Evolutionary conservation across 2,888 invertebrate species (phyloP).

Genomic region (Neoaliturus tenellus): DNA sequence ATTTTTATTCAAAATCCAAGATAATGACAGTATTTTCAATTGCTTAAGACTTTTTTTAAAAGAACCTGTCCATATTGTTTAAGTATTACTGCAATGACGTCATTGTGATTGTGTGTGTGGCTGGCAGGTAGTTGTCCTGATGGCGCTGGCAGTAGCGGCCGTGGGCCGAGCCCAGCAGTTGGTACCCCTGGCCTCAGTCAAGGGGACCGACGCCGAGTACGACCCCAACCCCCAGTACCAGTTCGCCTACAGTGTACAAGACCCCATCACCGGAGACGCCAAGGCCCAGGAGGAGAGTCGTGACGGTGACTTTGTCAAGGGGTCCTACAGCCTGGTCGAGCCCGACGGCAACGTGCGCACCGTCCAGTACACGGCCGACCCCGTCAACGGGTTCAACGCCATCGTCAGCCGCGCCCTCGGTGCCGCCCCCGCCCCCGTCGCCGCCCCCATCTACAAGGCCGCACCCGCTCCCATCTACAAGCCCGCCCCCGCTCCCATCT

Average conservation of each 20-base stretch:
- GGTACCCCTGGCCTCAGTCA: conserved; percentile 51
- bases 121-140: conserved; percentile 55
- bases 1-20: too few species aligned
- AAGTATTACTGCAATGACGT: too few species aligned
- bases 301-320: conserved; percentile 66
- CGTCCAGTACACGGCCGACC: conserved; percentile 67
- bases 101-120: too few species aligned
- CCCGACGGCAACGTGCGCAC: conserved; percentile 66
- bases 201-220: conserved; percentile 60
- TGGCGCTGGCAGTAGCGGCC: conserved; percentile 49
- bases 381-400: conserved; percentile 67
- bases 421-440: conserved; percentile 49
- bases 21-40: too few species aligned
- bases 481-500: conserved; percentile 13
- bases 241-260: conserved; percentile 67
- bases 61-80: too few species aligned
- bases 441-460: conserved; percentile 53
- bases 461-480: conserved; percentile 40
- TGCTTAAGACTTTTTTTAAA: too few species aligned
- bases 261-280: conserved; percentile 67
- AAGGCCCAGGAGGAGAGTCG: conserved; percentile 67
- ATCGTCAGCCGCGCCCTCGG: conserved; percentile 63
- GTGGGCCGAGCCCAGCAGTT: conserved; percentile 35
- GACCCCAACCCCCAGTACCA: conserved; percentile 67
- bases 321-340: conserved; percentile 66